Evolutionary conservation across 37 sponge, comb jelly and placozoan species (phyloP), one percentile per base, ranked within the genome.

Genomic region (Halichondria panicea): DNA sequence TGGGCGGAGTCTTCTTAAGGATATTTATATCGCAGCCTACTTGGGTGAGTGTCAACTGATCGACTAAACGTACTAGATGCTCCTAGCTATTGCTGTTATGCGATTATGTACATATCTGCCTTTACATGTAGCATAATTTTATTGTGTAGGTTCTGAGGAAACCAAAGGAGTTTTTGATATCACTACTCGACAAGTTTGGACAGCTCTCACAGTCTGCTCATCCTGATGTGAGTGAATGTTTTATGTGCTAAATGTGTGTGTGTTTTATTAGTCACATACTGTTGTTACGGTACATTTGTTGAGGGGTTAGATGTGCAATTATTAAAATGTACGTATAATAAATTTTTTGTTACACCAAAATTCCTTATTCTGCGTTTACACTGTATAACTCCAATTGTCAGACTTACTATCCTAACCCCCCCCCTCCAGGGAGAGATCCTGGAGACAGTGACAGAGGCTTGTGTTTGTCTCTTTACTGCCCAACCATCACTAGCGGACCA

Each of bases 1-100:
- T 98, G 61, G 99, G 99, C n/a, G 99, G 99, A 21, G 99, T 98
- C 61, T 95, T 86, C 84, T 85, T 98, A 40, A 69, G 91, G 32
- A 78, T 96, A 42, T 98, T 95, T 66, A 95, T 98, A 15, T 62
- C 75, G 4, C 96, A 98, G 45, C 99, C 99, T 24, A 86, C 88
- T 25, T 98, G 99, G 99, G 93, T 82, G 40, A 84, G 85, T 33
- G n/a, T n/a, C n/a, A n/a, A n/a, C n/a, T n/a, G n/a, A n/a, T n/a
- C n/a, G n/a, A n/a, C n/a, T n/a, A n/a, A n/a, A n/a, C n/a, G n/a
- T n/a, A n/a, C n/a, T n/a, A n/a, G n/a, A n/a, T n/a, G n/a, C n/a
- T n/a, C n/a, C n/a, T n/a, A n/a, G n/a, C n/a, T n/a, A n/a, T n/a
- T n/a, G n/a, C n/a, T n/a, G n/a, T 8, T 21, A 18, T 41, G 21